phyloP scores from a whole-genome alignment of 1,140 invertebrate genomes.

The Drosophila guanche region DNA sequence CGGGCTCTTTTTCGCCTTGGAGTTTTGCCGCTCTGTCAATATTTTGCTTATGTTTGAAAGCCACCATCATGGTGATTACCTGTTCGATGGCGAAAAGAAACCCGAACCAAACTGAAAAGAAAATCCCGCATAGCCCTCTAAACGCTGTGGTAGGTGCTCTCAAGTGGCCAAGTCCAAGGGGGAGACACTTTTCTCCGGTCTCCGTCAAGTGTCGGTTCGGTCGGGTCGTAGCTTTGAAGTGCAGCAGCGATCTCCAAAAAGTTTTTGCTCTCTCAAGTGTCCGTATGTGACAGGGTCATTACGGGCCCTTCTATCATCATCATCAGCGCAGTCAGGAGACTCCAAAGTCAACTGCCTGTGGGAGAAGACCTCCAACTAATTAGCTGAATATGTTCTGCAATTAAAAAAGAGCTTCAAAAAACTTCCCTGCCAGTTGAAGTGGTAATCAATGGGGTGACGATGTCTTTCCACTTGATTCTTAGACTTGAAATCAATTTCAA shows the following conservation, averaged over 20 bases:
- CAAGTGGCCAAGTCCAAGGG: conserved; percentile 48
- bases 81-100: conserved; percentile 62
- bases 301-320: not conserved
- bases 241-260: conserved; percentile 54
- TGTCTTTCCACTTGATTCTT: conserved; percentile 26
- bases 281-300: conserved; percentile 44
- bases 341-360: not conserved
- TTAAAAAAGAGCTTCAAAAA: conserved; percentile 54
- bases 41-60: conserved; percentile 75
- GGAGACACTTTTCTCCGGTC: conserved; percentile 65
- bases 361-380: conserved; percentile 41
- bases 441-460: conserved; percentile 21
- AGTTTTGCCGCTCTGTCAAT: conserved; percentile 79
- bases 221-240: conserved; percentile 62
- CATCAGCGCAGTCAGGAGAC: not conserved
- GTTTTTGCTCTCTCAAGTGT: conserved; percentile 38
- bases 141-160: conserved; percentile 75
- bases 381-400: conserved; percentile 64
- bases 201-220: conserved; percentile 39
- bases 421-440: conserved; percentile 34
- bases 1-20: conserved; percentile 63
- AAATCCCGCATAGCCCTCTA: conserved; percentile 17
- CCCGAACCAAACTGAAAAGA: conserved; percentile 6
- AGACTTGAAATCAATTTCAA: conserved; percentile 31
- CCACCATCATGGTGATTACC: conserved; percentile 62